Evolutionary conservation across 2,888 invertebrate species (phyloP), one percentile per base, ranked within the genome.

Genomic region (Choristoneura rosaceana): DNA sequence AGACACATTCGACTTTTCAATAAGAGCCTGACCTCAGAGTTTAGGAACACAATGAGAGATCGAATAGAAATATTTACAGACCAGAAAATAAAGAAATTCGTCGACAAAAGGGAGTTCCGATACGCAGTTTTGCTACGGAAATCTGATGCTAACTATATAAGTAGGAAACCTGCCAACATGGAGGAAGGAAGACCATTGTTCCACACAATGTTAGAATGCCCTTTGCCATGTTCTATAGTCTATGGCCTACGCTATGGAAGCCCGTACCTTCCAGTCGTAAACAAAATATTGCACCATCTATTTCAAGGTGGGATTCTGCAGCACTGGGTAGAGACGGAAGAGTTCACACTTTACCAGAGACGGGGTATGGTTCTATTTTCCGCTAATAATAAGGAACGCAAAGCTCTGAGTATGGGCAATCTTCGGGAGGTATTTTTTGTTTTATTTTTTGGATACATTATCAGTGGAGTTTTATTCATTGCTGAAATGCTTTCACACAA

Each of bases 201-300:
- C 74, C 94, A 95, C 76, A 84, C 90, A 0, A 91, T 95, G 80
- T 76, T 79, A 9, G 91, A 94, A 41, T 95, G 95, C 77, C 94
- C 95, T 14, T 89, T 95, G 0, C 95, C 95, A 0, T 95, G 95
- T 80, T 91, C 91, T 17, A 91, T 95, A 0, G 95, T 95, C 0
- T 95, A 95, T 74, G 94, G 95, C 0, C 84, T 95, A 10, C 91
- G 93, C n/a, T 95, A 95, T 75, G 95, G 95, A 1, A 95, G 95
- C 43, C 95, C 95, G 0, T 95, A 95, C 79, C 81, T 95, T 63
- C 89, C 87, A 9, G 90, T 88, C 68, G 64, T 95, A 4, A 89
- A 95, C 74, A 85, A 84, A 14, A 84, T 95, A 0, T 80, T 95
- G 2, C 84, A 89, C 17, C 88, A 89, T 69, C 80, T 95, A 0